Base-by-base conservation (phyloP, 2,797 vertebrate genomes). In the Lepus oiostolus region DNA sequence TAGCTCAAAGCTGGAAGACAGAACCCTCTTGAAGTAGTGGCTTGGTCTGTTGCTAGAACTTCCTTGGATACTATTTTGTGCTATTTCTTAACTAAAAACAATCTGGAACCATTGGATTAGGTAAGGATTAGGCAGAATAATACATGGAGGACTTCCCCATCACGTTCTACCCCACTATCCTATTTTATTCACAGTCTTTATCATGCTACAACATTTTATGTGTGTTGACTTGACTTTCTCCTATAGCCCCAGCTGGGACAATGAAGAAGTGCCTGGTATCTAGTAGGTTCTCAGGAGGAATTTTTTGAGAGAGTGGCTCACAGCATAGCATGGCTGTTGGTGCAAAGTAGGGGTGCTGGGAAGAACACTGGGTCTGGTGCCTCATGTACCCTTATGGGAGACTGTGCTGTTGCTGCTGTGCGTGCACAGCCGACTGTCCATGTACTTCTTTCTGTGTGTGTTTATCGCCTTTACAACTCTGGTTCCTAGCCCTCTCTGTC, bases 1-100 rank as follows among this genome's bases (percentile, higher is more conserved):
- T 14, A 14, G 38, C 68, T 88, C 50, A 26, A 21, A 72, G 32
- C 11, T 76, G 38, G 70, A 35, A 82, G 22, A 52, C 30, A 26
- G 54, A 5, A 24, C 58, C 19, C 38, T 62, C 52, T 50, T 52
- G 67, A 65, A 14, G 32, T 26, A 67, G 62, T 80, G n/a, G 7
- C 30, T 65, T 74, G 76, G 4, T 86, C 52, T 75, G 10, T 86
- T 76, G 50, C 60, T 83, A 67, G 52, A 60, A 63, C 62, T 60
- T 85, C 30, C 42, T 80, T 93, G 22, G 67, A 19, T 89, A n/a
- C 21, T 50, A 11, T 90, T 85, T 77, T 38, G 77, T 82, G 58
- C 14, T 70, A n/a, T 54, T 70, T 71, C 28, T 71, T 91, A 79
- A 79, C 7, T 70, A 17, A 94, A 60, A 88, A 50, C 47, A 85